Base-by-base conservation (phyloP, 1,140 invertebrate genomes). In the Kradibia gibbosae region DNA sequence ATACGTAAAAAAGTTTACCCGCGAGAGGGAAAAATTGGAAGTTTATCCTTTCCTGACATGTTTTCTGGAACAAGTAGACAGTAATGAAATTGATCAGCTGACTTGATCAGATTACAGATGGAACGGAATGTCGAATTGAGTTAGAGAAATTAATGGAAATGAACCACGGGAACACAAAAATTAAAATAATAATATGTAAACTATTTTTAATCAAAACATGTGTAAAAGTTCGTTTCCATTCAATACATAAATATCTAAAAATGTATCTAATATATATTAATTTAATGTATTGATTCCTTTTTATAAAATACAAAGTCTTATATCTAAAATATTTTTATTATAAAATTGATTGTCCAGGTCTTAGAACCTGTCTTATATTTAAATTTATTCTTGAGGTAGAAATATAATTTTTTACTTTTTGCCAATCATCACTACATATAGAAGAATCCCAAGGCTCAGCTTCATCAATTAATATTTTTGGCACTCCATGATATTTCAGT, bases 1-100 rank as follows among this genome's bases (percentile, higher is more conserved):
- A 57, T 57, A 42, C 42, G 78, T 34, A 10, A 71, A 57, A 73
- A 77, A 87, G 94, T 96, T 96, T 93, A 99, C 98, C 99, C 99
- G 93, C 98, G 94, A 88, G 98, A 99, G 87, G 98, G 98, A 93
- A 99, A 99, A 93, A 99, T 97, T 80, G 97, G 94, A 88, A 99
- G 94, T 92, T 95, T 96, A 88, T 99, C 98, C 93, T 97, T 98
- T 89, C 95, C 94, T 90, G 97, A 98, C 97, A 99, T 98, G 92
- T 94, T 95, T 85, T 50, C 45, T 74, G 20, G 81, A n/a, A 74
- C 82, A 60, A 83, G 80, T 85, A 88, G 85, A 88, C 87, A 88
- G 87, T 86, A 90, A 90, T 87, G 85, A 86, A 83, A 88, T 86
- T 88, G 87, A 91, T 91, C 90, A 91, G 90, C 90, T 91, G 90